phyloP scores from a whole-genome alignment of 2,113 vertebrate species.

The Calidris pugnax region DNA sequence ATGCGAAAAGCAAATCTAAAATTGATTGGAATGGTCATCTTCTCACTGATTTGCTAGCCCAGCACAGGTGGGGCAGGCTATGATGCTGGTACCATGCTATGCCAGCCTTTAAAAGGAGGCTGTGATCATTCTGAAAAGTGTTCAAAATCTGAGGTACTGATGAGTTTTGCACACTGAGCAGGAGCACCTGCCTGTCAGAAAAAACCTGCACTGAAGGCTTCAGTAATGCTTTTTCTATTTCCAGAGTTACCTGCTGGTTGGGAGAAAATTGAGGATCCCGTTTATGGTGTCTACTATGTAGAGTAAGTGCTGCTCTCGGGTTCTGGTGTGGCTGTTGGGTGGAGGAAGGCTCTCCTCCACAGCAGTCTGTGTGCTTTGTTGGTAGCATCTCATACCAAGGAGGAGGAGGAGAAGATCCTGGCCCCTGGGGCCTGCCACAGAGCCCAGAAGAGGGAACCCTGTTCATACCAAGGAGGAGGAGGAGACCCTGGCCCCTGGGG shows the following conservation, averaged over 20 bases:
- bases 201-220: background rate
- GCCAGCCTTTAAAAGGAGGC: background rate
- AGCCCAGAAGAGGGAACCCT: background rate
- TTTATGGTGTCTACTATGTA: slow-evolving; percentile 99
- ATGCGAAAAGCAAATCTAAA: background rate
- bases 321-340: background rate
- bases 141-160: background rate
- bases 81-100: accelerated
- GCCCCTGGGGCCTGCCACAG: accelerated
- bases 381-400: background rate
- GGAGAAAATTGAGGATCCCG: slow-evolving; percentile 99
- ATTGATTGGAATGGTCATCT: background rate
- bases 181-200: background rate
- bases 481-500: background rate
- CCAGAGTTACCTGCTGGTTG: slow-evolving; percentile 96
- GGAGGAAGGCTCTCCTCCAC: background rate
- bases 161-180: background rate
- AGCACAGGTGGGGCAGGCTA: background rate
- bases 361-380: background rate
- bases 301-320: slow-evolving; percentile 86
- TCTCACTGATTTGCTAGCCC: background rate
- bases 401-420: background rate
- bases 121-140: background rate
- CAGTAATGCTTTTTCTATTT: slow-evolving; percentile 62
- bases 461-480: background rate